These are phyloP conservation scores for Protonemura montana DNA, from an alignment of 2,888 invertebrate genomes.

Conservation along the genomic window DNA sequence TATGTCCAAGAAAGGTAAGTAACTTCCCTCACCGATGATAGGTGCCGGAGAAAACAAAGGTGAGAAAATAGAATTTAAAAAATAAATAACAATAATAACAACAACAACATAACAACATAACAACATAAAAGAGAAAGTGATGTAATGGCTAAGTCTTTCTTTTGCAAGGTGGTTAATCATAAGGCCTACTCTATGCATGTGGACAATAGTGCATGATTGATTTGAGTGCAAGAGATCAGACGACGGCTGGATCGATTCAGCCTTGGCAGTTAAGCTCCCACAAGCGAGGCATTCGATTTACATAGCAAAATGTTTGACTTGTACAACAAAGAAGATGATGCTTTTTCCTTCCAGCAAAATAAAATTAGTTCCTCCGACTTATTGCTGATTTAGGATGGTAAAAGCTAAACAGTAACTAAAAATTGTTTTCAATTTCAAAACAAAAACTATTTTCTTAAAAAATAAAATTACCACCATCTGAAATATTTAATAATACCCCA, in stretches of 20 bases:
- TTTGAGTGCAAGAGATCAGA: not conserved
- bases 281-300: not conserved
- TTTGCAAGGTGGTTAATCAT: not conserved
- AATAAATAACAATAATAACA: not conserved
- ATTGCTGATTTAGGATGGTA: not conserved
- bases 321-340: not conserved
- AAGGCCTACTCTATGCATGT: not conserved
- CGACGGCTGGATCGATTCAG: not conserved
- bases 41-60: not conserved
- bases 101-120: not conserved
- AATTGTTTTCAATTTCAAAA: conserved; percentile 29
- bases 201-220: not conserved
- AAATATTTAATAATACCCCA: conserved; percentile 84
- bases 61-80: not conserved
- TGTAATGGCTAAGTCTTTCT: not conserved
- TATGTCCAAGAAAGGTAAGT: not conserved
- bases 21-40: not conserved
- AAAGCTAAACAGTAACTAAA: not conserved
- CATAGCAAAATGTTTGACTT: not conserved
- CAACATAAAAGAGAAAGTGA: not conserved
- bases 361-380: not conserved
- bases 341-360: not conserved
- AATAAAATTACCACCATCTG: conserved; percentile 74
- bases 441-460: not conserved
- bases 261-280: not conserved